Percentiles rank a stretch among this genome's conserved stretches.
phyloP scores from a whole-genome alignment of 2,113 vertebrate genomes.

The Lethenteron camtschaticum region DNA sequence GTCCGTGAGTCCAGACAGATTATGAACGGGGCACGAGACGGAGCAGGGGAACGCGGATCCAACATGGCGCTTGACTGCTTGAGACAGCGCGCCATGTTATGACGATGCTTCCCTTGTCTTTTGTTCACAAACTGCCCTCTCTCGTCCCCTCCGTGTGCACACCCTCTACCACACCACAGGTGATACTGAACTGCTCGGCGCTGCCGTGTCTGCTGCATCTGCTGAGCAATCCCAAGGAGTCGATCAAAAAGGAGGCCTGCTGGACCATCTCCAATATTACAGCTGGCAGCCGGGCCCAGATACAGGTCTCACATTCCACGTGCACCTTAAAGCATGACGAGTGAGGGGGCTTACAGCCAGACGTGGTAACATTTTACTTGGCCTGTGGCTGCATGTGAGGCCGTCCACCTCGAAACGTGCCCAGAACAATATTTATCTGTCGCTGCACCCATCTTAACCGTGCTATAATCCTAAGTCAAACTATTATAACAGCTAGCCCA shows the following conservation, averaged over 20 bases:
- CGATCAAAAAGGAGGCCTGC: constrained; percentile 94
- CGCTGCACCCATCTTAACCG: constrained; percentile 6
- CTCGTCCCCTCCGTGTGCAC: too few species aligned
- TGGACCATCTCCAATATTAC: constrained; percentile 99
- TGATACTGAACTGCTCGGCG: constrained; percentile 89
- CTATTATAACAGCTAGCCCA: background rate
- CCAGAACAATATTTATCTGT: background rate
- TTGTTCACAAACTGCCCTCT: too few species aligned
- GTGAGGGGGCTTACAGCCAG: too few species aligned
- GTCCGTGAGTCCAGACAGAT: too few species aligned
- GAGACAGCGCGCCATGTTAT: too few species aligned
- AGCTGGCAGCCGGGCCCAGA: constrained; percentile 84
- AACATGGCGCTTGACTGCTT: too few species aligned
- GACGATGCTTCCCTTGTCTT: too few species aligned
- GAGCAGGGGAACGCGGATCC: too few species aligned
- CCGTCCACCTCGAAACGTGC: background rate
- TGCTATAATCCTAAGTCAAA: background rate
- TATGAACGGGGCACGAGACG: too few species aligned
- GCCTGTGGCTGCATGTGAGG: too few species aligned
- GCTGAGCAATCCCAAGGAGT: constrained; percentile 86
- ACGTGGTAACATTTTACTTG: too few species aligned
- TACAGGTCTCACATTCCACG: constrained; percentile 39
- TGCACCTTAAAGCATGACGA: too few species aligned
- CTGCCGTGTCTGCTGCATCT: constrained; percentile 82
- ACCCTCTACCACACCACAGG: constrained; percentile 22